Evolutionary conservation across 2,113 vertebrate species (phyloP), one percentile per base, ranked within the genome.

Genomic region (Brachionichthys hirsutus): DNA sequence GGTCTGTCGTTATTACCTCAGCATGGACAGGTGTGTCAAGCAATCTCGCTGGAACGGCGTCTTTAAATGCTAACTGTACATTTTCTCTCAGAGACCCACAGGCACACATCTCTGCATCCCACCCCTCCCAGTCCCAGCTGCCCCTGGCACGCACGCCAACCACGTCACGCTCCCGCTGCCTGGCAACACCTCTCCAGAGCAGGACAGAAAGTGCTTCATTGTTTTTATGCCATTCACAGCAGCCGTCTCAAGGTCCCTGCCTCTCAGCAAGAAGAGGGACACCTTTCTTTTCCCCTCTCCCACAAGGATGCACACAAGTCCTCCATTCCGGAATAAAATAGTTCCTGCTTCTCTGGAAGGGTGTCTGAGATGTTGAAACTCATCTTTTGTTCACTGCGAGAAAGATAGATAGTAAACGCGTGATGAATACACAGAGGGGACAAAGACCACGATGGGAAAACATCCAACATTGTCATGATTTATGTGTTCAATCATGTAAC

Each of bases 141-240:
- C 62, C 41, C 47, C 54, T 52, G 44, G 34, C 4, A 45, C 40
- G 30, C 58, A n/a, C n/a, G n/a, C n/a, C n/a, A 70, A 43, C 64
- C 46, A 65, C 77, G 61, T 82, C 77, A 79, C 34, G 59, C 75
- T 67, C 38, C 75, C 60, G 84, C 85, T 87, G 86, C 85, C 82
- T 87, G 88, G 83, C 85, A 88, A 89, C 81, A 44, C 73, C 75
- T 85, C 80, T 76, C 80, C 71, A 85, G 81, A 70, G 73, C 70
- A 81, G 71, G 68, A 84, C 40, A n/a, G 77, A 81, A 60, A 82
- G 77, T 73, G 67, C 78, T 64, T 79, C 71, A 81, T 86, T 86
- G 80, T 86, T 78, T 85, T 83, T 76, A 65, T 85, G 80, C 81
- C 78, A 77, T 80, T 86, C 73, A 81, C 63, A 82, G 73, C 67